Evolutionary conservation across 1,140 invertebrate species (phyloP).

Genomic region (Anoplophora glabripennis): DNA sequence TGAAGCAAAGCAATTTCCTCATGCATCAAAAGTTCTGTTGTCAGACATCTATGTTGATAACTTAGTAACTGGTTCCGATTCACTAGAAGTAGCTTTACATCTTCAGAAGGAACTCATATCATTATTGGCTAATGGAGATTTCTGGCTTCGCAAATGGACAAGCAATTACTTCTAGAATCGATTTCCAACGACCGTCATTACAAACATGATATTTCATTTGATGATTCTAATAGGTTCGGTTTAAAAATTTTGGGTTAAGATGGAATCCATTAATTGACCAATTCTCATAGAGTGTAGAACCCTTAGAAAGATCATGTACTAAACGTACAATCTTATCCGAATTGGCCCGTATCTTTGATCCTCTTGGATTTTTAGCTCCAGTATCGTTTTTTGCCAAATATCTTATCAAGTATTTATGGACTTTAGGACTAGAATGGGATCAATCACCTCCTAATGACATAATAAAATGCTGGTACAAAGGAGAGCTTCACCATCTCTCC

Average conservation of each 20-base stretch:
- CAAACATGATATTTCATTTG: too few species aligned
- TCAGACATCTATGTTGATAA: too few species aligned
- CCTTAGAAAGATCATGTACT: slow-evolving; percentile 13
- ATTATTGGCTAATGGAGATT: too few species aligned
- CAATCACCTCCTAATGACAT: background rate
- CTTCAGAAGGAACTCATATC: too few species aligned
- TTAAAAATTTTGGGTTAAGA: slow-evolving; percentile 13
- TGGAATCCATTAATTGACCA: slow-evolving; percentile 1
- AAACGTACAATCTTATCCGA: slow-evolving; percentile 15
- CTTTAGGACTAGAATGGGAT: slow-evolving; percentile 2
- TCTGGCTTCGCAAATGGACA: too few species aligned
- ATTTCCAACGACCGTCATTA: too few species aligned
- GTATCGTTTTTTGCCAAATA: slow-evolving; percentile 7
- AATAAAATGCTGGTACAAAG: background rate
- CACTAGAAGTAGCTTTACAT: too few species aligned
- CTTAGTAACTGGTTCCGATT: too few species aligned
- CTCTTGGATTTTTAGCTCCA: slow-evolving; percentile 12
- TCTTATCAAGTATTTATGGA: slow-evolving; percentile 15
- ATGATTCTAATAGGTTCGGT: background rate
- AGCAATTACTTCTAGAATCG: too few species aligned
- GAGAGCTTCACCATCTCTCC: background rate
- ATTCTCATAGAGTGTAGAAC: slow-evolving; percentile 4
- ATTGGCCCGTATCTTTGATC: slow-evolving; percentile 30
- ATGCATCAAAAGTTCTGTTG: too few species aligned
- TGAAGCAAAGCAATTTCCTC: too few species aligned